Base-by-base conservation (phyloP, 2,888 invertebrate species). In the Nudaria mundana region DNA sequence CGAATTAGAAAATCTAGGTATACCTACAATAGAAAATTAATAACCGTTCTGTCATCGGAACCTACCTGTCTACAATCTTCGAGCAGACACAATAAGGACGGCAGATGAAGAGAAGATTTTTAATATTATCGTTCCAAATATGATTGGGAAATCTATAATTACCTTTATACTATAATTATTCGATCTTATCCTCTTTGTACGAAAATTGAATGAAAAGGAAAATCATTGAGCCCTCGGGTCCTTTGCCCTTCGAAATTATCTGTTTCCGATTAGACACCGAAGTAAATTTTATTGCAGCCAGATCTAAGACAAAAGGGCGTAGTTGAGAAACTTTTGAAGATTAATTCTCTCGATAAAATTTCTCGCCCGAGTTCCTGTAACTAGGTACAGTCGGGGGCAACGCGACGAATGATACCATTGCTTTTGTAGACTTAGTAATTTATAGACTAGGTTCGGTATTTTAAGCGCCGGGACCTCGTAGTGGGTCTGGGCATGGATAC, bases 321-420 rank as follows among this genome's bases (percentile, higher is more conserved):
- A 56, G 53, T 54, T 54, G 69, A 66, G 65, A 68, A 81, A 83
- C 72, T 84, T 80, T 78, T 79, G 58, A 69, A 84, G 87, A 86
- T 87, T 87, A 84, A 87, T 86, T 84, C 79, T 73, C 70, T 64
- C 74, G 87, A 87, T 87, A 85, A 85, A 85, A 87, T 84, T 86
- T 83, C 80, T 80, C 83, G 81, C 75, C 77, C 74, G 73, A 78
- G 74, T 66, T 74, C 63, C 66, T 75, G 65, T 72, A 73, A 76
- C 77, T 78, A 76, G 76, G 54, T 54, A 49, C 73, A 76, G 71
- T 52, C 52, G 65, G 71, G 71, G 73, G 68, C 67, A 64, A 48
- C 52, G 66, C 63, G 62, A 53, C 61, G 65, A 65, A 71, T 70
- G 74, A 74, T 76, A 80, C 74, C 71, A 63, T 63, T 52, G 62